Base-by-base conservation (phyloP, 2,113 vertebrate species). In the Cariama cristata region DNA sequence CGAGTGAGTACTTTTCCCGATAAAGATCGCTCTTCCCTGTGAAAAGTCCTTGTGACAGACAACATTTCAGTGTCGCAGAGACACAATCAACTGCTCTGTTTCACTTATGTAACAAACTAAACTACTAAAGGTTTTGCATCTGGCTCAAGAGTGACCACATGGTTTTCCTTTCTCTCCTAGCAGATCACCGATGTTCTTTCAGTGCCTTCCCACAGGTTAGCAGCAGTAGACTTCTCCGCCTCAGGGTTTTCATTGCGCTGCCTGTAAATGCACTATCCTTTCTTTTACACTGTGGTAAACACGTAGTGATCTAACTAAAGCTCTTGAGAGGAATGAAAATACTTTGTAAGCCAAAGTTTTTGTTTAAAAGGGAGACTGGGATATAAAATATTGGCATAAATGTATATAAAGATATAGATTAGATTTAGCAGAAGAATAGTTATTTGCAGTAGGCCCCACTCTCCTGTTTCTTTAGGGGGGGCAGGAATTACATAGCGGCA, bases 181-280 rank as follows among this genome's bases (percentile, higher is more conserved):
- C 40, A 59, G 71, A 83, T 86, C 77, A 33, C 52, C 33, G 85
- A 66, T 27, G 59, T 59, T 90, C 35, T n/a, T 86, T 79, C 59
- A n/a, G 85, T 62, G 44, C 38, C 38, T 95, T 90, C 38, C 58
- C 24, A 12, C 40, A 33, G 67, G 53, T 63, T 28, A 33, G 4
- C 76, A 89, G 71, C 74, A 71, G 66, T 8, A 49, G 79, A 53
- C 44, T 63, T 45, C 58, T 90, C 73, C 13, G 5, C 64, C 64
- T 77, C 3, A 33, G 56, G 33, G 14, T 53, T 90, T 50, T 49
- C n/a, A 6, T 5, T n/a, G 59, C 0, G 0, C 79, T n/a, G 59
- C 18, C 63, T 86, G 50, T 49, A 45, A 73, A 40, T 30, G 56
- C 20, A 28, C 11, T 47, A 42, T 91, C n/a, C 38, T 82, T 84